phyloP scores from a whole-genome alignment of 2,888 invertebrate species.

The Enchytraeus crypticus region DNA sequence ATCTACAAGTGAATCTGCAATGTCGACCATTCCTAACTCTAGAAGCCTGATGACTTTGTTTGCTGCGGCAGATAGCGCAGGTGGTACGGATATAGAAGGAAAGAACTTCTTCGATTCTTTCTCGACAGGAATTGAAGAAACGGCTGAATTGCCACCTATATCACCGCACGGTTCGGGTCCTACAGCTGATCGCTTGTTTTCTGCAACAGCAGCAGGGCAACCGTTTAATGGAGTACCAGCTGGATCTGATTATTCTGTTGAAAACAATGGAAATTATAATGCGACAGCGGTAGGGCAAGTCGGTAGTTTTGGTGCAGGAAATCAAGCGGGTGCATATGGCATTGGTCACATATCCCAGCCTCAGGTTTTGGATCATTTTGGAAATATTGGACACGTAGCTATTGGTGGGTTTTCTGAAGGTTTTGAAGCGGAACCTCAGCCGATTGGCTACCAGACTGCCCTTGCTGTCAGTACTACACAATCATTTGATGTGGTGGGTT shows the following conservation, averaged over 20 bases:
- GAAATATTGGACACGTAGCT: no score
- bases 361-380: no score
- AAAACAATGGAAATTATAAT: no score
- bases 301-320: background rate
- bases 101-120: constrained; percentile 30
- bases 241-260: no score
- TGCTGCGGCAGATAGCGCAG: constrained; percentile 4
- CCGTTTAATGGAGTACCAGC: background rate
- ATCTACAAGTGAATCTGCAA: background rate
- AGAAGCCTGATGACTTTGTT: constrained; percentile 27
- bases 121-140: constrained; percentile 19
- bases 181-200: background rate
- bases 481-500: no score
- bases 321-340: no score
- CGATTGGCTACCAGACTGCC: background rate
- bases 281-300: background rate
- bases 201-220: background rate
- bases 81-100: constrained; percentile 20
- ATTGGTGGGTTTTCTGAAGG: background rate
- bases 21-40: constrained; percentile 12
- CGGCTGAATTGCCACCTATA: background rate
- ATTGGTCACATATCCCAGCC: no score
- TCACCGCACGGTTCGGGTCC: background rate
- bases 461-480: constrained; percentile 1
- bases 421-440: background rate